phyloP scores from a whole-genome alignment of 2,888 invertebrate genomes.

The Tuberolachnus salignus region DNA sequence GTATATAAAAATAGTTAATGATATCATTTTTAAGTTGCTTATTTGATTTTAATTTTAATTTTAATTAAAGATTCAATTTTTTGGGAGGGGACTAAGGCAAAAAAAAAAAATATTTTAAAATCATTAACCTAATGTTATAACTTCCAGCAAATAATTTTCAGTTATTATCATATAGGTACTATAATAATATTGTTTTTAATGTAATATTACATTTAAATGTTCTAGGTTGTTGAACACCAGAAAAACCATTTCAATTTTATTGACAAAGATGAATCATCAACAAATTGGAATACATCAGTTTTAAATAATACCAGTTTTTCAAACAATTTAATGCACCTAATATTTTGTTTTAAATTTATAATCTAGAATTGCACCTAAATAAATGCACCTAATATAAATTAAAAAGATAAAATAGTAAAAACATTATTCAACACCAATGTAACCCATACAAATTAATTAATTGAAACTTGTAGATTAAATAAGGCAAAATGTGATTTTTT shows the following conservation, averaged over 20 bases:
- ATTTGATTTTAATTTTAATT: too few relatives aligned
- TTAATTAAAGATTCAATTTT: too few relatives aligned
- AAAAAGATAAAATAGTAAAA: not conserved
- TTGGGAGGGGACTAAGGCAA: too few relatives aligned
- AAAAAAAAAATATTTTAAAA: too few relatives aligned
- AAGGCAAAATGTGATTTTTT: not conserved
- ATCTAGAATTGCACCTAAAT: too few relatives aligned
- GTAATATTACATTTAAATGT: constrained; percentile 19
- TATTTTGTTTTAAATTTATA: too few relatives aligned
- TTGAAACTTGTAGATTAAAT: not conserved
- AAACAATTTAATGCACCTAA: not conserved
- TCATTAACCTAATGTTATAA: too few relatives aligned
- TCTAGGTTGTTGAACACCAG: not conserved
- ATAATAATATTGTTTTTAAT: too few relatives aligned
- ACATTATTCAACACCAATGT: not conserved
- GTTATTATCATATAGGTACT: too few relatives aligned
- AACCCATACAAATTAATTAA: not conserved
- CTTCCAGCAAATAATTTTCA: too few relatives aligned
- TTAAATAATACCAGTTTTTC: not conserved
- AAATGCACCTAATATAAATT: not conserved
- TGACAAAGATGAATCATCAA: not conserved
- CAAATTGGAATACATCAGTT: not conserved
- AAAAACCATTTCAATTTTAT: not conserved
- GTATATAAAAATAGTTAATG: too few relatives aligned
- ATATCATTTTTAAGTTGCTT: too few relatives aligned